Base-by-base conservation (phyloP, 2,888 invertebrate genomes). In the Folsomia manolachei region DNA sequence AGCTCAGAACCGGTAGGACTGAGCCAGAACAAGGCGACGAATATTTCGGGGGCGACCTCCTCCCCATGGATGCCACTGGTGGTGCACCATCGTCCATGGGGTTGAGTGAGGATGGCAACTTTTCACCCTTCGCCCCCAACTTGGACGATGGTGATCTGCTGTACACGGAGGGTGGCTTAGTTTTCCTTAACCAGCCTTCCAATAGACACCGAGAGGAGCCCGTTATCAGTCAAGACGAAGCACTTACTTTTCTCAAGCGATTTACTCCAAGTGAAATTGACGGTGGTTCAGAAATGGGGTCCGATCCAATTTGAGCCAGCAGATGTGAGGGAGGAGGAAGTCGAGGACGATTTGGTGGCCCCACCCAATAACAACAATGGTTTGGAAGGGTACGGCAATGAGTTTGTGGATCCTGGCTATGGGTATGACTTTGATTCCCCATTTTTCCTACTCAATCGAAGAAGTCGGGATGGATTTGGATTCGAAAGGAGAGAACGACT, bases 401-500 rank as follows among this genome's bases (percentile, higher is more conserved):
- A 76, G 53, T 74, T 74, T 56, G 63, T 70, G 24, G 63, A 39
- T 14, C 23, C 9, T 2, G 60, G 51, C 19, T 75, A 75, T 27
- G 72, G 69, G 0, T 39, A 66, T 24, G 66, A 39, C 52, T 66
- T 26, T 27, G 39, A 24, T n/a, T 66, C 66, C 11, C 66, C 66
- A 24, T 24, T 66, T 24, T 66, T 52, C 23, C 52, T 66, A 1
- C 66, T 66, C 14, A 66, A 66, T 66, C 51, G 66, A 19, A 39
- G 66, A 21, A 66, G n/a, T 27, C n/a, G 66, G n/a, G 52, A 67
- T 71, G 71, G 71, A 26, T 66, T 66, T 21, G 39, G 71, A 26
- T 95, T 95, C 86, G 91, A 92, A 81, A 88, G 95, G 82, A 90
- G 91, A 81, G 95, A 95, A 86, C 88, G 95, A 82, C 88, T 94